phyloP scores from a whole-genome alignment of 2,797 vertebrate species.

The Syngnathus rostellatus region DNA sequence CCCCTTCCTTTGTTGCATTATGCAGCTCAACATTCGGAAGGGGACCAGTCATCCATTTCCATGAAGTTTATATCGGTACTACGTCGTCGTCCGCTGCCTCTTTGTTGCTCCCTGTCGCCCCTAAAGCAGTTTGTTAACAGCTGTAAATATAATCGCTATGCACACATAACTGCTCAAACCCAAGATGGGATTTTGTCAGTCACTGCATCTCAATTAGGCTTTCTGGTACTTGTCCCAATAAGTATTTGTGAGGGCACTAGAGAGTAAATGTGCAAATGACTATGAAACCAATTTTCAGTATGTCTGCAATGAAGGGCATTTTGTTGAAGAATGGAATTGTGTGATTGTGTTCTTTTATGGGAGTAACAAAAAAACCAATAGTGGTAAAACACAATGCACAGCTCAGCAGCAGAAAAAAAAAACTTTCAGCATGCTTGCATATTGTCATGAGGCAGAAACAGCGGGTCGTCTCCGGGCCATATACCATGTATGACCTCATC shows the following conservation, averaged over 20 bases:
- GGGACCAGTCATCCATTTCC: slow-evolving; percentile 46
- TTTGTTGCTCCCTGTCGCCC: slow-evolving; percentile 24
- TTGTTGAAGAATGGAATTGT: slow-evolving; percentile 7
- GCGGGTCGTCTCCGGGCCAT: slow-evolving; percentile 30
- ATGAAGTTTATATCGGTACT: slow-evolving; percentile 41
- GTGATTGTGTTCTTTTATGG: slow-evolving; percentile 10
- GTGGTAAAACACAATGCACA: slow-evolving; percentile 29
- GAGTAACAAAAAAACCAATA: slow-evolving; percentile 20
- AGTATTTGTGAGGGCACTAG: slow-evolving; percentile 14
- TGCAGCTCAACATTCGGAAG: slow-evolving; percentile 45
- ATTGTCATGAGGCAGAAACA: slow-evolving; percentile 23
- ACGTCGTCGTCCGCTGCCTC: slow-evolving; percentile 26
- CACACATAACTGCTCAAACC: slow-evolving; percentile 26
- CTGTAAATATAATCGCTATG: slow-evolving; percentile 44
- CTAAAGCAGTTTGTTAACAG: slow-evolving; percentile 48
- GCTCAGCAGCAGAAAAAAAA: slow-evolving; percentile 21
- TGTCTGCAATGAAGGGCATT: slow-evolving; percentile 18
- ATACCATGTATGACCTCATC: slow-evolving; percentile 56
- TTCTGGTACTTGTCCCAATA: slow-evolving; percentile 23
- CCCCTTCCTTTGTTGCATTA: slow-evolving; percentile 59
- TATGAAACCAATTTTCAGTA: slow-evolving; percentile 19
- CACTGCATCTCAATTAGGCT: slow-evolving; percentile 28
- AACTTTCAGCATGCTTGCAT: no score
- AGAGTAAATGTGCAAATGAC: slow-evolving; percentile 26
- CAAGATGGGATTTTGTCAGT: slow-evolving; percentile 38